Evolutionary conservation across 1,140 invertebrate species (phyloP).

Genomic region (Rhyzopertha dominica): DNA sequence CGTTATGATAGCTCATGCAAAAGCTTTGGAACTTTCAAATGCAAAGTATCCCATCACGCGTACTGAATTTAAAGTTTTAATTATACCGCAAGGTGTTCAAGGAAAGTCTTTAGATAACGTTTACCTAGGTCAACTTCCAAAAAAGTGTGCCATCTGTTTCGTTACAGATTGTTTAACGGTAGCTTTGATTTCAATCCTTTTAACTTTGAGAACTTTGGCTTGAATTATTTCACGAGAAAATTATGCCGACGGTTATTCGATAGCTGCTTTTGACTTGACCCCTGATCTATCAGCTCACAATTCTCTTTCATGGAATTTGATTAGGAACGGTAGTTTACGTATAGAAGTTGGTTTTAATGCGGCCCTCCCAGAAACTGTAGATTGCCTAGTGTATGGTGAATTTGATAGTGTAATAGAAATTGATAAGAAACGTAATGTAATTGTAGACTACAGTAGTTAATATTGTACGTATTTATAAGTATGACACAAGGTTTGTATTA

Average conservation of each 20-base stretch:
- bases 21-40: slow-evolving; percentile 36
- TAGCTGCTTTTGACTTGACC: slow-evolving; percentile 39
- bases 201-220: slow-evolving; percentile 40
- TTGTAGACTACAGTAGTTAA: slow-evolving; percentile 27
- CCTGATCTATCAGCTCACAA: slow-evolving; percentile 41
- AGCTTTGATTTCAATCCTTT: slow-evolving; percentile 39
- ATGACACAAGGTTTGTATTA: background rate
- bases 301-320: slow-evolving; percentile 4
- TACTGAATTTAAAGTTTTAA: slow-evolving; percentile 42
- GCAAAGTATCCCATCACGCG: slow-evolving; percentile 45
- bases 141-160: slow-evolving; percentile 43
- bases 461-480: background rate
- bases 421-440: slow-evolving; percentile 31
- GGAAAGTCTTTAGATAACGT: slow-evolving; percentile 42
- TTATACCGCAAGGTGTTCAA: slow-evolving; percentile 35
- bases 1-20: slow-evolving; percentile 39
- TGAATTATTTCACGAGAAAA: slow-evolving; percentile 33
- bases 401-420: slow-evolving; percentile 40
- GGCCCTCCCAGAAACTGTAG: slow-evolving; percentile 30
- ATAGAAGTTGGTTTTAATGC: slow-evolving; percentile 37
- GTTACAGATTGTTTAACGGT: slow-evolving; percentile 45
- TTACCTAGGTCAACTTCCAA: slow-evolving; percentile 41
- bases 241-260: slow-evolving; percentile 29
- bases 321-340: slow-evolving; percentile 33
- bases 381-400: slow-evolving; percentile 40